A percentile compares a stretch with the other conserved stretches of the same genome.
These are phyloP conservation scores for Microcebus jonahi DNA, from an alignment of 2,113 vertebrate species.

Conservation along the genomic window DNA sequence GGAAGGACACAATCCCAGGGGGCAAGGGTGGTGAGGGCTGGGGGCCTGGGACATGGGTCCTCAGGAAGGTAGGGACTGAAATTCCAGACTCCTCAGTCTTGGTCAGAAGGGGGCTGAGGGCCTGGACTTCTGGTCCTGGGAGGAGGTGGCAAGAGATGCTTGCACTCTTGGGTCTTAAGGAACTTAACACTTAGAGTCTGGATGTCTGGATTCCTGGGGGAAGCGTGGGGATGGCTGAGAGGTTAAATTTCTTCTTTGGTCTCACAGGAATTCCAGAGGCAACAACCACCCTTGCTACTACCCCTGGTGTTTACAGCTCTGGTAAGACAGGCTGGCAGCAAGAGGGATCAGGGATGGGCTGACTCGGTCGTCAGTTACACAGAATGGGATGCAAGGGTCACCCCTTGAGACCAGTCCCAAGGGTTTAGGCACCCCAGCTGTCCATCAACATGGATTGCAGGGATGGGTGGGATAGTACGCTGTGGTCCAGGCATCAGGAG, in stretches of 20 bases:
- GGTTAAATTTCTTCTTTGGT: background rate
- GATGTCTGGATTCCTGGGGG: background rate
- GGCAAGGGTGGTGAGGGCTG: background rate
- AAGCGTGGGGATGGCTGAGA: background rate
- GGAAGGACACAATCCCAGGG: background rate
- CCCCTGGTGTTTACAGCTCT: conserved; percentile 63
- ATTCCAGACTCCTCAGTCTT: background rate
- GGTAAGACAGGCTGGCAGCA: conserved; percentile 64
- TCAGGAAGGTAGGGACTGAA: background rate
- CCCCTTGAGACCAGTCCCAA: background rate
- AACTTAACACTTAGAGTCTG: background rate
- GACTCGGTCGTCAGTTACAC: background rate
- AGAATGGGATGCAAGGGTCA: background rate
- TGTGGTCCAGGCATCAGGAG: background rate
- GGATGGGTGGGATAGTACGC: background rate
- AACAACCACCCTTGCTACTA: conserved; percentile 59
- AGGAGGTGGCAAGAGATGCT: background rate
- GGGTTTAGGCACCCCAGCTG: background rate
- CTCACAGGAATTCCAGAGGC: conserved; percentile 81
- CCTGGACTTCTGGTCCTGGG: background rate
- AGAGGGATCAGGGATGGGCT: background rate
- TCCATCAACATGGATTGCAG: background rate
- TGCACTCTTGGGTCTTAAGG: background rate
- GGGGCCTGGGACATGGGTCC: background rate
- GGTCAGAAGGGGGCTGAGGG: background rate